These are phyloP conservation scores for Cheilosia soror DNA, from an alignment of 2,888 invertebrate species.

Conservation along the genomic window DNA sequence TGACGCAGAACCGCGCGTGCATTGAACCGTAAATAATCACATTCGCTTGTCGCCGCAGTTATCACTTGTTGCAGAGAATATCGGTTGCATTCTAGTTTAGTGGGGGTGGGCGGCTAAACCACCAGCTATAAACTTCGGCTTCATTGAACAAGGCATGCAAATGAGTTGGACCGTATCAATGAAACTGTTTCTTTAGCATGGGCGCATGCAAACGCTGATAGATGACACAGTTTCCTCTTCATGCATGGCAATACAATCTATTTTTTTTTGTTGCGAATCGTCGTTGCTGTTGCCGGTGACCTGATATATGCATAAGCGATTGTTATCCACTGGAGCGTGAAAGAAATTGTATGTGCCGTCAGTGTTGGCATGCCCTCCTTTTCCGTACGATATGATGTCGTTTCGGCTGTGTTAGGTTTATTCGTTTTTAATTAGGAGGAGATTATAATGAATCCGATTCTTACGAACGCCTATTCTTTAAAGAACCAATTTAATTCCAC, in stretches of 20 bases:
- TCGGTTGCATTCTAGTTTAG: conserved; percentile 14
- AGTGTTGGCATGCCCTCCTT: conserved; percentile 24
- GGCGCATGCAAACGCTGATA: conserved; percentile 43
- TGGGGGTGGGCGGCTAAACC: conserved; percentile 11
- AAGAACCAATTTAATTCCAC: conserved; percentile 4
- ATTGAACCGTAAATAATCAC: conserved; percentile 69
- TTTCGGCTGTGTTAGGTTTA: conserved; percentile 7
- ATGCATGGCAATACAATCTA: conserved; percentile 29
- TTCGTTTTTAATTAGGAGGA: neutral
- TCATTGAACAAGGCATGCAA: conserved; percentile 67
- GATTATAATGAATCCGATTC: neutral
- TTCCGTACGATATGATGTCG: conserved; percentile 8
- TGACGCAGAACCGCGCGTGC: conserved; percentile 50
- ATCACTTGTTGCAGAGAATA: conserved; percentile 67
- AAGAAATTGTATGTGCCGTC: conserved; percentile 34
- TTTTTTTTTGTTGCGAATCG: neutral
- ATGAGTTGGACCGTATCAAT: conserved; percentile 70
- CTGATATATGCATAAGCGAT: conserved; percentile 49
- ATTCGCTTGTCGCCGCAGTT: conserved; percentile 29
- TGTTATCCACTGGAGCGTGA: conserved; percentile 62
- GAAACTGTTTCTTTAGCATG: conserved; percentile 64
- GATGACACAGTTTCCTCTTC: conserved; percentile 67
- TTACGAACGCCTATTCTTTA: neutral
- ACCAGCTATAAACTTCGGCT: conserved; percentile 41
- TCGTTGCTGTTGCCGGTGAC: conserved; percentile 43